phyloP scores from a whole-genome alignment of 2,113 vertebrate genomes.

The Tetraodon nigroviridis region DNA sequence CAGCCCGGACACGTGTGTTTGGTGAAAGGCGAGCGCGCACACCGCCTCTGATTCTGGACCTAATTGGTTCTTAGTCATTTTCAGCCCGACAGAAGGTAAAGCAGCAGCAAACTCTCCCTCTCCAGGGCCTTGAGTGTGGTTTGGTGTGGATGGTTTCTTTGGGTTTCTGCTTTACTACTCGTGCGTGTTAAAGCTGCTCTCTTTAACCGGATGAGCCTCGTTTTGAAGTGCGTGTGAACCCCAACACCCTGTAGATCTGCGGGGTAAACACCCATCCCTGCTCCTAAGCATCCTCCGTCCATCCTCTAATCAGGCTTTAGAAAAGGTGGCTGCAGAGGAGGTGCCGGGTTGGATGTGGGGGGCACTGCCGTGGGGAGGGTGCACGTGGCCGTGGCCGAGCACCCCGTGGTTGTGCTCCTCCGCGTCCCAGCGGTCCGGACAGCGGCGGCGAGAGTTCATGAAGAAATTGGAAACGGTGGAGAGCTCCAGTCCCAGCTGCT shows the following conservation, averaged over 20 bases:
- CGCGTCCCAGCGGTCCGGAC: slow-evolving; percentile 88
- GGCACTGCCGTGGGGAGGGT: slow-evolving; percentile 47
- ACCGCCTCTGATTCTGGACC: slow-evolving; percentile 23
- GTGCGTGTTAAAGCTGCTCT: slow-evolving; percentile 42
- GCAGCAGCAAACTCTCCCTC: background rate
- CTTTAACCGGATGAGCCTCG: slow-evolving; percentile 52
- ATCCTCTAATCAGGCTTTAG: slow-evolving; percentile 84
- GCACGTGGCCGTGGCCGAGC: slow-evolving; percentile 52
- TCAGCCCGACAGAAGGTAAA: slow-evolving; percentile 15
- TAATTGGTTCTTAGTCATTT: slow-evolving; percentile 29
- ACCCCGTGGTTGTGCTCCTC: slow-evolving; percentile 61
- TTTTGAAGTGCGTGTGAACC: slow-evolving; percentile 20
- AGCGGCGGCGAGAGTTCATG: slow-evolving; percentile 97
- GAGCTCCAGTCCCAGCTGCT: slow-evolving; percentile 96
- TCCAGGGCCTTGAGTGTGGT: background rate
- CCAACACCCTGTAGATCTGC: slow-evolving; percentile 38
- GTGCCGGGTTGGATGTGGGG: slow-evolving; percentile 81
- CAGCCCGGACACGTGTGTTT: slow-evolving; percentile 15
- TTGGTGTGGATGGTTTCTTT: slow-evolving; percentile 42
- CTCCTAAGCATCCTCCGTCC: slow-evolving; percentile 4
- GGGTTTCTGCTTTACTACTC: slow-evolving; percentile 35
- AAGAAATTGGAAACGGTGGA: slow-evolving; percentile 99
- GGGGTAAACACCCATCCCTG: slow-evolving; percentile 14
- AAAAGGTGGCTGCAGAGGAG: slow-evolving; percentile 83
- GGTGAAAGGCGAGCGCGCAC: slow-evolving; percentile 14